Conservation (phyloP, 2,888 invertebrate species). For the Gnatocerus cornutus region DNA sequence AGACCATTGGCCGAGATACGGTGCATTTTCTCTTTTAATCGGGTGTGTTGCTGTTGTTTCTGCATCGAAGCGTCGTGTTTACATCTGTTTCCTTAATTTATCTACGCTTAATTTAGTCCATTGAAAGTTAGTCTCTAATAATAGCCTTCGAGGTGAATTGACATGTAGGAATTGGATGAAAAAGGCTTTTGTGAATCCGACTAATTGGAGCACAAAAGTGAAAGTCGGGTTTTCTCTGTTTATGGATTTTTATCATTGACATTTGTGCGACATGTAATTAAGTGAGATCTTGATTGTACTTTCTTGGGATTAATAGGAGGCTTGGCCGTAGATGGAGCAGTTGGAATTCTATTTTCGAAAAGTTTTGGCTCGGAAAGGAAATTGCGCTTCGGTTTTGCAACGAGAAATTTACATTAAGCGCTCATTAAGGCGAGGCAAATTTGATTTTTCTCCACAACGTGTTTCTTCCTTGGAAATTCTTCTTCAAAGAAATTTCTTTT, state of each 20-base stretch:
- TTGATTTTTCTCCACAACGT: too few species aligned
- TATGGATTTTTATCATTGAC: conserved; percentile 24
- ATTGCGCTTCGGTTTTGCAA: not conserved
- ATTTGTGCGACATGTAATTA: conserved; percentile 25
- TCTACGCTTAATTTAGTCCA: conserved; percentile 19
- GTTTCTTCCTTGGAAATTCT: too few species aligned
- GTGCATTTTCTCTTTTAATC: conserved; percentile 43
- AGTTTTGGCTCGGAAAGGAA: not conserved
- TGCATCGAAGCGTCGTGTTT: conserved; percentile 31
- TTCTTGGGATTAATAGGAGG: conserved; percentile 13
- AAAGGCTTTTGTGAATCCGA: not conserved
- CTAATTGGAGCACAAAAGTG: conserved; percentile 33
- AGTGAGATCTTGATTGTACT: conserved; percentile 17
- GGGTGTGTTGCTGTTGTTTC: conserved; percentile 32
- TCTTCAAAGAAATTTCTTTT: too few species aligned
- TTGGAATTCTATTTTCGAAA: not conserved
- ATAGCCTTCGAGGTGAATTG: conserved; percentile 14
- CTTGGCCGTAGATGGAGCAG: conserved; percentile 1
- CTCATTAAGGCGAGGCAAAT: not conserved
- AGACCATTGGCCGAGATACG: conserved; percentile 42
- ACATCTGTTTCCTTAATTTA: conserved; percentile 33
- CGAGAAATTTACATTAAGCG: not conserved
- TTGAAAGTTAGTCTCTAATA: conserved; percentile 18
- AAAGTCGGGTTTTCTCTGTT: conserved; percentile 26
- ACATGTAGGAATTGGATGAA: not conserved